phyloP scores from a whole-genome alignment of 2,113 vertebrate species.

The Protobothrops mucrosquamatus region DNA sequence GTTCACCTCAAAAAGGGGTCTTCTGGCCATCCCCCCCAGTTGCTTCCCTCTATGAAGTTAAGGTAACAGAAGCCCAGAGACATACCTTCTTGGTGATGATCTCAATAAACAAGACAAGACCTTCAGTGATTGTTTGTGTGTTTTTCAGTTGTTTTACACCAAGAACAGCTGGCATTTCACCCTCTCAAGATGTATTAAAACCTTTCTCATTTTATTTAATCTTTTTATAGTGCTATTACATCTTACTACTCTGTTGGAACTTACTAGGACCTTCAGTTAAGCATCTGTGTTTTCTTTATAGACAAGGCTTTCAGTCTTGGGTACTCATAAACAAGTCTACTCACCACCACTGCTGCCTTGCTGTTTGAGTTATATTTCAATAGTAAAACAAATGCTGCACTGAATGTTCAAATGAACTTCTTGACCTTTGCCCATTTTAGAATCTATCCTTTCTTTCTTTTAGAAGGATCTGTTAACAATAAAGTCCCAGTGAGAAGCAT shows the following conservation, averaged over 20 bases:
- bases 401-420: slow-evolving; percentile 56
- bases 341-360: slow-evolving; percentile 30
- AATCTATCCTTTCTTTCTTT: slow-evolving; percentile 31
- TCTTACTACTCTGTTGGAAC: slow-evolving; percentile 56
- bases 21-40: neutral
- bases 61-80: neutral
- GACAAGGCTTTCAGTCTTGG: slow-evolving; percentile 52
- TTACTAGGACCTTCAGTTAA: slow-evolving; percentile 39
- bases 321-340: slow-evolving; percentile 57
- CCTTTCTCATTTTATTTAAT: slow-evolving; percentile 60
- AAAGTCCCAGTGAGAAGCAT: slow-evolving; percentile 46
- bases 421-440: slow-evolving; percentile 58
- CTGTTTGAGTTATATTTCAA: slow-evolving; percentile 46
- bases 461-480: slow-evolving; percentile 30
- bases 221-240: slow-evolving; percentile 62
- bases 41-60: neutral
- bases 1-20: neutral
- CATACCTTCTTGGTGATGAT: neutral
- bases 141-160: slow-evolving; percentile 23
- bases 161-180: slow-evolving; percentile 24
- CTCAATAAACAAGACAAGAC: slow-evolving; percentile 6
- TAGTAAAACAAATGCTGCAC: slow-evolving; percentile 56
- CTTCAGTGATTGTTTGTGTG: neutral
- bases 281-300: slow-evolving; percentile 59
- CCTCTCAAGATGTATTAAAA: slow-evolving; percentile 54